phyloP scores from a whole-genome alignment of 2,113 vertebrate species.

The Gymnarchus niloticus region DNA sequence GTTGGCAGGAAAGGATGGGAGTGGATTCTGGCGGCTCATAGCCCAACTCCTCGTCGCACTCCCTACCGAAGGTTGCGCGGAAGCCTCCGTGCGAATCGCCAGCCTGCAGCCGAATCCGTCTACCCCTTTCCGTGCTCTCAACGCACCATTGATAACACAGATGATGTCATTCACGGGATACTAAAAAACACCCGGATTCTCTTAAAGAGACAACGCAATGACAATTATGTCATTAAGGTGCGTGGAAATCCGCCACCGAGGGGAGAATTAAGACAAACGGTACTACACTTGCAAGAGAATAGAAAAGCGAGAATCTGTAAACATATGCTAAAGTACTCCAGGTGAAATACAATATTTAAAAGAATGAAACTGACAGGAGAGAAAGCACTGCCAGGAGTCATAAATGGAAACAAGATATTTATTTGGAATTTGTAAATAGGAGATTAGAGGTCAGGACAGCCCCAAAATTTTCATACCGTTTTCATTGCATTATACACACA shows the following conservation, averaged over 20 bases:
- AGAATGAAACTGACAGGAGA: not conserved
- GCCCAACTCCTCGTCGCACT: constrained; percentile 24
- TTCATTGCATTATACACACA: constrained; percentile 28
- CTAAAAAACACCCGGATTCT: constrained; percentile 47
- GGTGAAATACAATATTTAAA: not conserved
- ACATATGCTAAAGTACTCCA: not conserved
- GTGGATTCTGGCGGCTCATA: constrained; percentile 62
- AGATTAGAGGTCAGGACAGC: constrained; percentile 14
- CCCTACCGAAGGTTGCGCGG: constrained; percentile 17
- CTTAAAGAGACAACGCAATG: constrained; percentile 29
- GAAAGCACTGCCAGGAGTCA: constrained; percentile 4
- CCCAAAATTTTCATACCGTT: constrained; percentile 27
- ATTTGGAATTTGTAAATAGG: constrained; percentile 27
- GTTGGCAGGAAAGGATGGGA: constrained; percentile 68
- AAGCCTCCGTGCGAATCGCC: constrained; percentile 27
- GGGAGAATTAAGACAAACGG: not conserved
- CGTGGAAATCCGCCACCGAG: not conserved
- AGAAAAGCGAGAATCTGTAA: not conserved
- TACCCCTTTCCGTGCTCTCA: constrained; percentile 49
- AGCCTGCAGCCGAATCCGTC: constrained; percentile 32
- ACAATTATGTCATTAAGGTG: not conserved
- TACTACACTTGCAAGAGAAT: not conserved
- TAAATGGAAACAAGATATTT: constrained; percentile 25
- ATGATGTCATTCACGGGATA: constrained; percentile 66
- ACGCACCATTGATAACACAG: constrained; percentile 59